phyloP scores from a whole-genome alignment of 1,140 invertebrate genomes.

The Pomacea maculata region DNA sequence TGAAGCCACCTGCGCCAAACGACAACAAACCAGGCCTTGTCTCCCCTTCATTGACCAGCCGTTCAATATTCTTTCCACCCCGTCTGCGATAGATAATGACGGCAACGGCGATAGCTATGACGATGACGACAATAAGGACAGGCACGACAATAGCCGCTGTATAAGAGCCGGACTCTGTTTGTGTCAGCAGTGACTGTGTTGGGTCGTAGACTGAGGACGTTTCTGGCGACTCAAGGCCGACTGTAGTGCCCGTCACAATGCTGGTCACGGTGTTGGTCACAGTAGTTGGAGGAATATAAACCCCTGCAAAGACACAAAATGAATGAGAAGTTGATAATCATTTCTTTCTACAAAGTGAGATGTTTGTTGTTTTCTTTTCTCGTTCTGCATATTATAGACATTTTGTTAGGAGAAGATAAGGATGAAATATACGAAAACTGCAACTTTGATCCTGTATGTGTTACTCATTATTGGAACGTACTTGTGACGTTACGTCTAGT shows the following conservation, averaged over 20 bases:
- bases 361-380: neutral
- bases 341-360: neutral
- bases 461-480: no score
- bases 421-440: neutral
- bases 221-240: neutral
- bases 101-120: neutral
- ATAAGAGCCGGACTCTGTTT: neutral
- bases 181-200: no score
- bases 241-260: neutral
- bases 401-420: neutral
- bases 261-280: neutral
- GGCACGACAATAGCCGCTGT: conserved; percentile 19
- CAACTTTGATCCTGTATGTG: neutral
- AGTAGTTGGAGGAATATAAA: conserved; percentile 4
- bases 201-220: no score
- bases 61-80: neutral
- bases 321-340: no score
- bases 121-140: neutral
- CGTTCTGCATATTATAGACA: neutral
- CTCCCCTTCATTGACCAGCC: neutral
- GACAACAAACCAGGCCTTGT: neutral
- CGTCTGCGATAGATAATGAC: conserved; percentile 2
- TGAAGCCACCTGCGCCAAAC: neutral
- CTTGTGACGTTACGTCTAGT: no score
- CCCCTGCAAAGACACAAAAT: neutral